Base-by-base conservation (phyloP, 2,797 vertebrate genomes). In the Ptychadena robeensis region DNA sequence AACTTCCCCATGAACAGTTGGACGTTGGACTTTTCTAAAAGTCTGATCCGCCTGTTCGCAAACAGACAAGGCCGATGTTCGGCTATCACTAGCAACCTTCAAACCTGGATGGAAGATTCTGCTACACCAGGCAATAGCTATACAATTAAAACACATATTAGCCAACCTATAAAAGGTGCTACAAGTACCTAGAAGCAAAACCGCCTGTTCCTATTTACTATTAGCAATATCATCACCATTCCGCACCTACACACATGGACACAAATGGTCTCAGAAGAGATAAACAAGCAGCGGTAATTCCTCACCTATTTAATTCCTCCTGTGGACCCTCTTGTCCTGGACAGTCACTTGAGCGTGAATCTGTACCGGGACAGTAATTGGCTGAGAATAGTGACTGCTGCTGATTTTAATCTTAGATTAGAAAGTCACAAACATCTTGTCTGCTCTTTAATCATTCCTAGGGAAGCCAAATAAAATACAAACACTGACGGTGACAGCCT, bases 391-490 rank as follows among this genome's bases (percentile, higher is more conserved):
- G 48, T 2, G 27, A 0, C 18, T 71, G 11, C n/a, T 22, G 10
- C 15, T 73, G 75, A 84, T 87, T 86, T 86, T 57, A 85, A n/a
- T 82, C 65, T 87, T 22, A 25, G 63, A 77, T 86, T 59, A 85
- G 27, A 82, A 73, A 74, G 73, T 64, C 82, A 79, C 35, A 70
- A 83, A 85, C 82, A 86, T 65, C 15, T 14, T 40, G 75, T 86
- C 53, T 0, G 3, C 4, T 61, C 74, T 88, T 81, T 34, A 64
- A 84, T 15, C 27, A 37, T 40, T 64, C 7, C 75, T 63, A 34
- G 27, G 4, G 59, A 74, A 87, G 48, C 35, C 73, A 87, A 86
- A 69, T 65, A 85, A 80, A 82, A 64, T 66, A 85, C 83, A 86
- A 78, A 68, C 22, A 22, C 53, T 76, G 32, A 34, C 71, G 61